Base-by-base conservation (phyloP, 2,113 vertebrate species). In the Hypanus sabinus region DNA sequence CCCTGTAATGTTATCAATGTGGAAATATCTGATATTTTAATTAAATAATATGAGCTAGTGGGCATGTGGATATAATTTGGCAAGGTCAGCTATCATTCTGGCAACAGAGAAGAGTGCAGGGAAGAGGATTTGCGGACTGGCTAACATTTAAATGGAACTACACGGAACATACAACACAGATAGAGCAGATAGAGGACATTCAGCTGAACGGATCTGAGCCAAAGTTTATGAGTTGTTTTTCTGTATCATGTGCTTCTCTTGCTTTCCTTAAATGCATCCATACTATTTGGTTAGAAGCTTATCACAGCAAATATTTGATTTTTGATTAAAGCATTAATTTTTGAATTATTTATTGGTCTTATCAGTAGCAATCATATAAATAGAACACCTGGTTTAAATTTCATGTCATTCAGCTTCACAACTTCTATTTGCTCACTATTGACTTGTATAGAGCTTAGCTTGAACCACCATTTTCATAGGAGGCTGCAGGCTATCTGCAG, bases 281-380 rank as follows among this genome's bases (percentile, higher is more conserved):
- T 6, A 3, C 83, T n/a, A 62, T 87, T 87, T 60, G 27, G 20
- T 24, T 73, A 73, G 71, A 73, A 73, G 20, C 71, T 20, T 73
- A 20, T 22, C 71, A 73, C 24, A 4, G 71, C 71, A 73, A 73
- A 73, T 73, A 87, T 62, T 62, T n/a, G 12, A 5, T 62, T 57
- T 87, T 30, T 60, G 27, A 11, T 27, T 87, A 14, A 87, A 87
- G 83, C 62, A 14, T 57, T 62, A 11, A n/a, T 60, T 87, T 30
- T 57, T 87, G 57, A 87, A 73, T 73, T 73, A 73, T 73, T 73
- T 73, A 73, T 87, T 87, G 27, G 83, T 27, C n/a, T 87, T 62
- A 62, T 62, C 14, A 87, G 83, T 4, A 60, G 62, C 2, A 5
- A 0, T 62, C 11, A 65, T 88, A 33, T 88, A 88, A n/a, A 65